Evolutionary conservation across 2,888 invertebrate species (phyloP).

Genomic region (Dryadula phaetusa): DNA sequence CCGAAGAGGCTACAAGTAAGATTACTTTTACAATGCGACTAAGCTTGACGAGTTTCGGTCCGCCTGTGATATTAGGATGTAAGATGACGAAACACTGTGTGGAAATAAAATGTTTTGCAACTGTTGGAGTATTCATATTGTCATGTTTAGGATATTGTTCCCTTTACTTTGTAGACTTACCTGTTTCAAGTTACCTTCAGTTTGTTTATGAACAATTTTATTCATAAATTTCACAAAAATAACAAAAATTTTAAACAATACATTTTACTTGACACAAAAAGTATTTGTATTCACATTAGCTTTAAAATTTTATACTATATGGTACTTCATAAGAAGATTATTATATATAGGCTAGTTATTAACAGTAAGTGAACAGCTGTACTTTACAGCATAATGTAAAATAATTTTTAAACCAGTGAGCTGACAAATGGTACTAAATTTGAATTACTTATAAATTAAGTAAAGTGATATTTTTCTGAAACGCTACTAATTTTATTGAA

Average conservation of each 20-base stretch:
- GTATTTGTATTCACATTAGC: background rate
- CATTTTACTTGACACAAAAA: background rate
- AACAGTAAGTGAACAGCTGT: conserved; percentile 4
- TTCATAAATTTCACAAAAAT: background rate
- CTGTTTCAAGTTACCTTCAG: background rate
- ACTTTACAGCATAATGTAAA: background rate
- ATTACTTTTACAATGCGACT: conserved; percentile 61
- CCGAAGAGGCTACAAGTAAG: conserved; percentile 78
- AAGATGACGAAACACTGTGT: conserved; percentile 63
- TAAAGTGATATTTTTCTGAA: background rate
- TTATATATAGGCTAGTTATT: background rate
- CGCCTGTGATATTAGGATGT: conserved; percentile 69
- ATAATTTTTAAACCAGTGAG: conserved; percentile 44
- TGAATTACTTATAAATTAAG: background rate
- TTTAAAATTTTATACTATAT: background rate
- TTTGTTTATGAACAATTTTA: background rate
- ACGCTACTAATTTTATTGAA: background rate
- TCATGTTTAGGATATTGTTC: conserved; percentile 64
- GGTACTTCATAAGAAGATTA: background rate
- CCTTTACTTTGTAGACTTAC: conserved; percentile 55
- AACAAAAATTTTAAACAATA: background rate
- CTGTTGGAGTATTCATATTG: conserved; percentile 78
- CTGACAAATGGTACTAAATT: conserved; percentile 36
- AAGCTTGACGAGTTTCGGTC: conserved; percentile 41
- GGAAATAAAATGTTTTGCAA: conserved; percentile 78